Conservation (phyloP, 2,888 invertebrate genomes). For the Nezara viridula region DNA sequence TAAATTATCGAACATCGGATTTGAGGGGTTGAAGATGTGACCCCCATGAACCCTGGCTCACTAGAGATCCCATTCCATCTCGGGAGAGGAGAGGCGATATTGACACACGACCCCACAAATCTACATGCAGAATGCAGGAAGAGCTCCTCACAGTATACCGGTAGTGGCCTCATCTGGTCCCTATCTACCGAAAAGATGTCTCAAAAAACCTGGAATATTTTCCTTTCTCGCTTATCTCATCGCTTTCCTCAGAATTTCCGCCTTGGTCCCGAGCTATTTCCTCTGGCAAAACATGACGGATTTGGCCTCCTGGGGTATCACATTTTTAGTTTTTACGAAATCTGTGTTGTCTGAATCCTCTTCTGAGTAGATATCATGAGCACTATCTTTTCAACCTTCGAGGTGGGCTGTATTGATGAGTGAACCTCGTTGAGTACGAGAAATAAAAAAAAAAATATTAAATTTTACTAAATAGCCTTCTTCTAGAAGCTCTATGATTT, state of each 20-base stretch:
- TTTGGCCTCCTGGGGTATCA: background rate
- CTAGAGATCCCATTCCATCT: background rate
- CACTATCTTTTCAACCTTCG: too few relatives aligned
- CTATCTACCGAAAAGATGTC: background rate
- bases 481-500: too few relatives aligned
- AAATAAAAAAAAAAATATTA: too few relatives aligned
- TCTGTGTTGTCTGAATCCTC: too few relatives aligned
- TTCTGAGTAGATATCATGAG: too few relatives aligned
- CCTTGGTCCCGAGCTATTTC: background rate
- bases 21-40: background rate
- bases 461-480: too few relatives aligned
- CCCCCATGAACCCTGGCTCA: background rate
- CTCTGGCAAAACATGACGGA: background rate
- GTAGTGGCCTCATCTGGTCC: slow-evolving; percentile 23
- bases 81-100: background rate
- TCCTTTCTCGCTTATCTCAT: slow-evolving; percentile 19
- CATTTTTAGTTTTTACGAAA: background rate
- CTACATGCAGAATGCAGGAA: slow-evolving; percentile 26
- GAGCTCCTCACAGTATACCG: background rate
- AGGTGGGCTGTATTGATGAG: too few relatives aligned
- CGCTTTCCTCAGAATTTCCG: slow-evolving; percentile 25
- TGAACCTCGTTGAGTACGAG: too few relatives aligned
- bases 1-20: background rate
- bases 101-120: slow-evolving; percentile 35
- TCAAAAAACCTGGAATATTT: background rate